A percentile compares a stretch with the other conserved stretches of the same genome.
Conservation (phyloP, 2,888 invertebrate genomes). For the Noctua janthe region DNA sequence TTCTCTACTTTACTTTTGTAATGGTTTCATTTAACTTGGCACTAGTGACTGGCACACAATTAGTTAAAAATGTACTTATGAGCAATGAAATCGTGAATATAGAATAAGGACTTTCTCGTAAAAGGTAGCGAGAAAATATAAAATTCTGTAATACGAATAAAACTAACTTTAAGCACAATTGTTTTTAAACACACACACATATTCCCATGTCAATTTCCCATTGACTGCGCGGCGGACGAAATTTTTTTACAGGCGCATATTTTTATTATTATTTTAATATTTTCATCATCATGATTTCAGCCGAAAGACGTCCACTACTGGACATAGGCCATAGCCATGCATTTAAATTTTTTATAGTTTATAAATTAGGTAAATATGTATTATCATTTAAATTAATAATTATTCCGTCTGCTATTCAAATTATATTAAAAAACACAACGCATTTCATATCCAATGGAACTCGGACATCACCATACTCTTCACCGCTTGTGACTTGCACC, state of each 20-base stretch:
- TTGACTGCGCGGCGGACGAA: not conserved
- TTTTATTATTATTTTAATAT: too few relatives aligned
- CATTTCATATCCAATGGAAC: not conserved
- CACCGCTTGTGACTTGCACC: constrained; percentile 7
- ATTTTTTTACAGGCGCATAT: not conserved
- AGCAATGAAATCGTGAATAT: not conserved
- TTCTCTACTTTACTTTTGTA: constrained; percentile 44
- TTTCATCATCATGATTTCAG: too few relatives aligned
- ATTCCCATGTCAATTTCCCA: not conserved
- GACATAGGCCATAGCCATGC: too few relatives aligned
- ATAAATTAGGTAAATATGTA: not conserved
- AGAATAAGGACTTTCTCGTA: constrained; percentile 2
- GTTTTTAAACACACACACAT: not conserved
- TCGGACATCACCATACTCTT: not conserved
- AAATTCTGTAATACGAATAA: not conserved
- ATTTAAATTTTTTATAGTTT: not conserved
- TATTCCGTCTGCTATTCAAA: not conserved
- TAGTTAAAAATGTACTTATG: not conserved
- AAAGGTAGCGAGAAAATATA: not conserved
- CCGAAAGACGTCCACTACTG: too few relatives aligned
- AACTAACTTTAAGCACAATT: not conserved
- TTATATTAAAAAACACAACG: not conserved
- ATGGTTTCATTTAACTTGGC: constrained; percentile 16
- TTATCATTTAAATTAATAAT: not conserved
- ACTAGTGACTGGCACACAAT: not conserved